Base-by-base conservation (phyloP, 1,140 invertebrate genomes). In the Ridgeia piscesae region DNA sequence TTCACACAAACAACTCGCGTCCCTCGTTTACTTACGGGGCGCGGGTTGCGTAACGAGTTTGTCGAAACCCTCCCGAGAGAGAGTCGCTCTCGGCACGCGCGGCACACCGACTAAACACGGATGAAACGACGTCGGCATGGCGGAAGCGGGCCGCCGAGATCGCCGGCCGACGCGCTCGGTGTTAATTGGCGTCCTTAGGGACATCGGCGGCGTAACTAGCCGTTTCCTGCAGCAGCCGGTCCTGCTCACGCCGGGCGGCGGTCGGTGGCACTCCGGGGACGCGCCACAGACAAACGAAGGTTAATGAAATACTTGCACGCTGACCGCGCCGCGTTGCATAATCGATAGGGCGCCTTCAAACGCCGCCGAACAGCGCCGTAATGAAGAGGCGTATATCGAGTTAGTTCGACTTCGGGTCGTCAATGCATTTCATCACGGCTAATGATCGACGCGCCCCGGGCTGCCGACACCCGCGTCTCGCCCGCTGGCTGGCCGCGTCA, bases 231-330 rank as follows among this genome's bases (percentile, higher is more conserved):
- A 77, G 58, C 58, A 77, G 58, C 14, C 58, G 58, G 58, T 4
- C 8, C 58, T 21, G 58, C 11, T 77, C 58, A 21, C 27, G 17
- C 27, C 58, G 17, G 27, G 58, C 58, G 0, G 58, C 58, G 27
- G 11, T 77, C 58, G 27, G 11, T 21, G 58, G 17, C 58, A 77
- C 58, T 77, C 58, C 14, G 58, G 58, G 27, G 58, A 77, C 58
- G 27, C 58, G 58, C 11, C 58, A 77, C 58, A 77, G 58, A 77
- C 58, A 77, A 77, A 77, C 27, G 58, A 77, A 77, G 58, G 58
- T 77, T 77, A 77, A 77, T 77, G 58, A 77, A 77, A 77, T 77
- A 77, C 58, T 77, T 77, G 58, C 58, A 77, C 58, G 58, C 58
- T 77, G 58, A 77, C 58, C 58, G 58, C 58, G 27, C 58, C 58